Percentiles rank a stretch among this genome's conserved stretches.
Evolutionary conservation across 2,888 invertebrate species (phyloP).

Genomic region (Drosophila emarginata): DNA sequence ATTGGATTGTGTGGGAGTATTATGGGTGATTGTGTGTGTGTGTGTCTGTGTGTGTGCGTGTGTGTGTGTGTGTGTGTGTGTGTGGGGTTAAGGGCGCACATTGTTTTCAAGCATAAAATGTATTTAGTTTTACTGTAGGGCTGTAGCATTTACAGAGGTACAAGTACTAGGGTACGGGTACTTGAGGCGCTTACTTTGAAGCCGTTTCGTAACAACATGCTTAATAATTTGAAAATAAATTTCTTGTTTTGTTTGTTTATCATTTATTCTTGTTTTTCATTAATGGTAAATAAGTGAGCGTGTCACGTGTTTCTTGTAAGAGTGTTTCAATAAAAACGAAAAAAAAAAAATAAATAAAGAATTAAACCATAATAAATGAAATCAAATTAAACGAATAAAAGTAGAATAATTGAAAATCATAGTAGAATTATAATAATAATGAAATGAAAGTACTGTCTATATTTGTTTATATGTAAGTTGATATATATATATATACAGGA

Average conservation of each 20-base stretch:
- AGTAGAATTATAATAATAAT: not conserved
- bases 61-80: not conserved
- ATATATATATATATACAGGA: constrained; percentile 34
- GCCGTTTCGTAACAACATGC: constrained; percentile 71
- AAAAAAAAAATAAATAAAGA: constrained; percentile 19
- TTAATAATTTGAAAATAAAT: constrained; percentile 59
- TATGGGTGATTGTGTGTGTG: too few species aligned
- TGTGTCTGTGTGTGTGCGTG: not conserved
- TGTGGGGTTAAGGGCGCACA: constrained; percentile 48
- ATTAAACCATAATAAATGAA: constrained; percentile 19
- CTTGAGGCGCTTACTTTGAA: constrained; percentile 68
- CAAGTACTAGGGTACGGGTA: constrained; percentile 62
- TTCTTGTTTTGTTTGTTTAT: constrained; percentile 37
- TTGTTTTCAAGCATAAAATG: constrained; percentile 62
- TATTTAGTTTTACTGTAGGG: constrained; percentile 40
- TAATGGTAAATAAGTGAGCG: constrained; percentile 71
- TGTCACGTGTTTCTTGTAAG: constrained; percentile 70
- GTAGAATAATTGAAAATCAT: constrained; percentile 19
- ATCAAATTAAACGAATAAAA: constrained; percentile 20
- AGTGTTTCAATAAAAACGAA: constrained; percentile 50
- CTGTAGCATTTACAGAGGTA: constrained; percentile 71
- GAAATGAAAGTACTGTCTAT: constrained; percentile 41
- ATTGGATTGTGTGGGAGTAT: constrained; percentile 22
- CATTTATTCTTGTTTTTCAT: constrained; percentile 27
- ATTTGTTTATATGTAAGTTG: constrained; percentile 37